Percentiles rank a stretch among this genome's conserved stretches.
Conservation (phyloP, 2,888 invertebrate species). For the Microctonus hyperodae region DNA sequence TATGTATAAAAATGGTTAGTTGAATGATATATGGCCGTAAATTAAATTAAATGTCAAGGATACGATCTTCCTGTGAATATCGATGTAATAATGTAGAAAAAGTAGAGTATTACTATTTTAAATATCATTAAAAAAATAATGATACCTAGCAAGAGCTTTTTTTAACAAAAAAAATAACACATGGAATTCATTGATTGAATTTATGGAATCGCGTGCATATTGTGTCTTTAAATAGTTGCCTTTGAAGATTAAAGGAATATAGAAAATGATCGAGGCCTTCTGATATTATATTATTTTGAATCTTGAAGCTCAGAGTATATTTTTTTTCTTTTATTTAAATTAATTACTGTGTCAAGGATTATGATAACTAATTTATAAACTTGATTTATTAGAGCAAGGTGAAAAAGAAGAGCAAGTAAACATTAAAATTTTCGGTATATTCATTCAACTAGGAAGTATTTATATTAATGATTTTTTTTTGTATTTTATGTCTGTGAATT, state of each 20-base stretch:
- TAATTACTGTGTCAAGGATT: not conserved
- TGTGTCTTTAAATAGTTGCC: conserved; percentile 56
- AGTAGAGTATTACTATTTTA: too few relatives aligned
- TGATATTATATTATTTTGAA: conserved; percentile 2
- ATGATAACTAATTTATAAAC: not conserved
- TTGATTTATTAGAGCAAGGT: not conserved
- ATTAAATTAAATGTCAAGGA: not conserved
- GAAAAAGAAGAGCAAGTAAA: not conserved
- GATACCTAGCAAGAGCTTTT: too few relatives aligned
- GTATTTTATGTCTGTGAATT: conserved; percentile 5
- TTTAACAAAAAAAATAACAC: too few relatives aligned
- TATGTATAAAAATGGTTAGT: not conserved
- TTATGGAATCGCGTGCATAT: conserved; percentile 34
- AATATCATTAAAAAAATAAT: too few relatives aligned
- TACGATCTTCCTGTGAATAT: conserved; percentile 25
- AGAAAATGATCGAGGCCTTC: conserved; percentile 18
- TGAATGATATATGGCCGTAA: not conserved
- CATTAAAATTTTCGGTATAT: not conserved
- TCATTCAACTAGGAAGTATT: too few relatives aligned
- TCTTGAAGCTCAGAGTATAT: conserved; percentile 38
- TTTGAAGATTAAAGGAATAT: conserved; percentile 40
- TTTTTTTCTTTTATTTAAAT: not conserved
- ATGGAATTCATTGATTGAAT: not conserved
- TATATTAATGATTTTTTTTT: not conserved
- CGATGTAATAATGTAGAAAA: conserved; percentile 1